Conservation (phyloP, 2,113 vertebrate species). For the Sander vitreus region DNA sequence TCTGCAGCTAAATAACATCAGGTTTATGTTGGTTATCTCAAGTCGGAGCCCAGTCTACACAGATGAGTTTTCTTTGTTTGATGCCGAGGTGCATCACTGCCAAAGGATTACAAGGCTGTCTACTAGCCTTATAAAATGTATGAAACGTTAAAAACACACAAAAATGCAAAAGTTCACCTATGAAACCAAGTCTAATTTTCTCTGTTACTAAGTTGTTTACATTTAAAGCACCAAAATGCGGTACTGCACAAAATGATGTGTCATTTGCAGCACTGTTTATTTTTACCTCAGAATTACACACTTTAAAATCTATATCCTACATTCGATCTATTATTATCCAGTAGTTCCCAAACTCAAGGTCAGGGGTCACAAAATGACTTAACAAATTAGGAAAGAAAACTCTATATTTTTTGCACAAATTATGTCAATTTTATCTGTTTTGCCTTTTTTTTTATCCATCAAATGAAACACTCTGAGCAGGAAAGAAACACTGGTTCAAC, state of each 20-base stretch:
- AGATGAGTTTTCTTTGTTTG: slow-evolving; percentile 3
- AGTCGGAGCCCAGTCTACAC: not conserved
- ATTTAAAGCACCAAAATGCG: not conserved
- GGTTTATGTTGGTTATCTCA: not conserved
- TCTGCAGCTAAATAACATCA: not conserved
- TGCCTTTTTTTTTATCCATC: not conserved
- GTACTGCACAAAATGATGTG: not conserved
- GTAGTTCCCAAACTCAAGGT: not conserved
- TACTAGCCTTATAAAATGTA: not conserved
- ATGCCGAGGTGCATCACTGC: not conserved
- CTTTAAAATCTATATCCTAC: not conserved
- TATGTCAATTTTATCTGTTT: not conserved
- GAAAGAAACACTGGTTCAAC: not conserved
- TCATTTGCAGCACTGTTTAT: not conserved
- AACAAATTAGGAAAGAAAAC: not conserved
- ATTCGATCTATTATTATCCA: not conserved
- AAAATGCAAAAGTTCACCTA: not conserved
- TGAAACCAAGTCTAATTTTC: not conserved
- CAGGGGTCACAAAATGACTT: not conserved
- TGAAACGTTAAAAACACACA: not conserved
- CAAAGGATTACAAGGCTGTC: not conserved
- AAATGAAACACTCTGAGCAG: not conserved
- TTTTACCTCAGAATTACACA: not conserved
- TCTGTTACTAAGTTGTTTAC: not conserved
- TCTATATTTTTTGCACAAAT: no score